These are phyloP conservation scores for Stegodyphus dumicola DNA, from an alignment of 1,140 invertebrate genomes.

Conservation along the genomic window DNA sequence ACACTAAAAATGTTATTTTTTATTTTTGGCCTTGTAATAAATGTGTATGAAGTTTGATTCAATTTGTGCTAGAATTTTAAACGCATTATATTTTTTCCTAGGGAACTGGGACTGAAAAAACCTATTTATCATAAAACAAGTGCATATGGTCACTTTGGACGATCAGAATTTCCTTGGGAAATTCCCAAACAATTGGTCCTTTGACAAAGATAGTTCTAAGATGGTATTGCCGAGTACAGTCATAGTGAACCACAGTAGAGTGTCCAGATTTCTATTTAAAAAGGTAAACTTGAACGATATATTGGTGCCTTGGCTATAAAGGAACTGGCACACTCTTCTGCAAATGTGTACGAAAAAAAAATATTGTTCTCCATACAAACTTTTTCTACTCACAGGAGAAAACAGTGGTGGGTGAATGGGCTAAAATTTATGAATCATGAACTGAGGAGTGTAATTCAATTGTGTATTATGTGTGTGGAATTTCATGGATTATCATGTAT, in stretches of 20 bases:
- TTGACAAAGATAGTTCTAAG: slow-evolving; percentile 26
- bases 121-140: slow-evolving; percentile 98
- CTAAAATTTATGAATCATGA: background rate
- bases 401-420: background rate
- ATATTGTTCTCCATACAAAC: slow-evolving; percentile 34
- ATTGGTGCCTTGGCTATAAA: slow-evolving; percentile 2
- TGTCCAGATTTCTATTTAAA: background rate
- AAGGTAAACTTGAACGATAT: slow-evolving; percentile 11
- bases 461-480: no score
- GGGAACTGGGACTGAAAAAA: slow-evolving; percentile 91
- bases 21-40: no score
- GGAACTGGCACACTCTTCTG: slow-evolving; percentile 64
- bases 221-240: background rate
- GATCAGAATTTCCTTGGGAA: slow-evolving; percentile 97
- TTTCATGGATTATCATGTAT: no score
- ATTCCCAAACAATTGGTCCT: slow-evolving; percentile 82
- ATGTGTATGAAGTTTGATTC: background rate
- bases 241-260: slow-evolving; percentile 51
- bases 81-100: slow-evolving; percentile 66
- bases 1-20: no score
- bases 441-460: no score
- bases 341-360: slow-evolving; percentile 67
- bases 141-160: slow-evolving; percentile 98
- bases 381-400: slow-evolving; percentile 62
- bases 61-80: background rate